Evolutionary conservation across 35 echinoderm and acorn worm genomes (phyloP).

Genomic region (Hemicentrotus pulcherrimus): DNA sequence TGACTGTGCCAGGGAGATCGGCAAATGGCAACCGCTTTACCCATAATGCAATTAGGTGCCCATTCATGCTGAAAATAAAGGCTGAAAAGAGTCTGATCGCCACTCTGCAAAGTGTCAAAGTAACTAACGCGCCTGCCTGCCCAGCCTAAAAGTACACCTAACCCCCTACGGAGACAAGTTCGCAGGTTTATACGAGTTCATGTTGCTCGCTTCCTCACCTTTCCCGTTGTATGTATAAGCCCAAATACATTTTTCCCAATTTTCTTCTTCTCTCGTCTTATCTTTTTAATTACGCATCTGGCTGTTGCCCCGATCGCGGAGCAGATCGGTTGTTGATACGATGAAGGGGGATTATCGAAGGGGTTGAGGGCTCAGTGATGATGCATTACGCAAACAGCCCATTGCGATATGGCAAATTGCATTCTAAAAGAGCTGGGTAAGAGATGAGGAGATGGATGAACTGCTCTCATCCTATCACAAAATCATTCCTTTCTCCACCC

Average conservation of each 20-base stretch:
- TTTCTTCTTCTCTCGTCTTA: not conserved
- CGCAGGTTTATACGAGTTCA: slow-evolving; percentile 49
- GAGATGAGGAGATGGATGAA: slow-evolving; percentile 15
- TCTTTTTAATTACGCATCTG: slow-evolving; percentile 50
- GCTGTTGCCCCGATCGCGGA: not conserved
- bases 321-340: slow-evolving; percentile 25
- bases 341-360: slow-evolving; percentile 30
- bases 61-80: slow-evolving; percentile 54
- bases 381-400: slow-evolving; percentile 47
- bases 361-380: slow-evolving; percentile 18
- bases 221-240: not conserved
- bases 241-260: not conserved
- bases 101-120: slow-evolving; percentile 56
- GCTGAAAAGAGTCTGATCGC: slow-evolving; percentile 38
- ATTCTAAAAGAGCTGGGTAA: not conserved
- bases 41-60: slow-evolving; percentile 52
- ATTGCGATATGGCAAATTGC: slow-evolving; percentile 38
- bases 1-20: slow-evolving; percentile 43
- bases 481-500: slow-evolving; percentile 14
- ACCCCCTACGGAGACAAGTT: slow-evolving; percentile 22
- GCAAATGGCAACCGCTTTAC: slow-evolving; percentile 52
- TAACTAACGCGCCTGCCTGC: slow-evolving; percentile 31
- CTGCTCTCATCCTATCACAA: not conserved
- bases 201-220: slow-evolving; percentile 21
- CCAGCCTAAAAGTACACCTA: slow-evolving; percentile 53